phyloP scores from a whole-genome alignment of 2,888 invertebrate genomes.

The Himalopsyche anomala region DNA sequence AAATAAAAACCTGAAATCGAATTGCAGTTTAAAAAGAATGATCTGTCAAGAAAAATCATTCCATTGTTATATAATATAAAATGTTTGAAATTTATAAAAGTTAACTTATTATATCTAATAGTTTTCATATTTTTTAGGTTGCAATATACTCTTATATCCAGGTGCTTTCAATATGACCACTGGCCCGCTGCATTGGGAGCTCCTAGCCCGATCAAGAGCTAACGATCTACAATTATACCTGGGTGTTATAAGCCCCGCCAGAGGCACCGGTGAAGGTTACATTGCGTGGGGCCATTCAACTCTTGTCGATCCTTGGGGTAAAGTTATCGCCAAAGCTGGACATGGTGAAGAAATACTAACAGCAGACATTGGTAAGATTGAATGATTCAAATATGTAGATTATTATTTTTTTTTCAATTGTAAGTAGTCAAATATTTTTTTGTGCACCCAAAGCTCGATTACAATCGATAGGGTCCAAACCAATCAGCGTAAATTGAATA shows the following conservation, averaged over 20 bases:
- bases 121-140: slow-evolving; percentile 76
- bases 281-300: slow-evolving; percentile 93
- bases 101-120: too few species aligned
- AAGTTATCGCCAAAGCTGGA: slow-evolving; percentile 82
- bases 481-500: too few species aligned
- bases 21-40: too few species aligned
- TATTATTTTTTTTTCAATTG: background rate
- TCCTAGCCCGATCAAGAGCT: slow-evolving; percentile 88
- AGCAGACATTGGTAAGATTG: slow-evolving; percentile 82
- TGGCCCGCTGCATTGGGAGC: slow-evolving; percentile 95
- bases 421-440: too few species aligned
- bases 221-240: slow-evolving; percentile 94
- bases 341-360: slow-evolving; percentile 84
- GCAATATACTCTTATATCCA: slow-evolving; percentile 92
- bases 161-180: slow-evolving; percentile 98
- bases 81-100: too few species aligned
- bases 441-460: too few species aligned
- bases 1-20: too few species aligned
- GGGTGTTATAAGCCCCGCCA: slow-evolving; percentile 89
- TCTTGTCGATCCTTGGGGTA: slow-evolving; percentile 90
- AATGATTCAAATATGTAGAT: too few species aligned
- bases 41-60: too few species aligned
- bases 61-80: too few species aligned
- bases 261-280: slow-evolving; percentile 84
- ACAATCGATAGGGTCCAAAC: too few species aligned